These are phyloP conservation scores for Drosophila azteca DNA, from an alignment of 1,140 invertebrate genomes.

Conservation along the genomic window DNA sequence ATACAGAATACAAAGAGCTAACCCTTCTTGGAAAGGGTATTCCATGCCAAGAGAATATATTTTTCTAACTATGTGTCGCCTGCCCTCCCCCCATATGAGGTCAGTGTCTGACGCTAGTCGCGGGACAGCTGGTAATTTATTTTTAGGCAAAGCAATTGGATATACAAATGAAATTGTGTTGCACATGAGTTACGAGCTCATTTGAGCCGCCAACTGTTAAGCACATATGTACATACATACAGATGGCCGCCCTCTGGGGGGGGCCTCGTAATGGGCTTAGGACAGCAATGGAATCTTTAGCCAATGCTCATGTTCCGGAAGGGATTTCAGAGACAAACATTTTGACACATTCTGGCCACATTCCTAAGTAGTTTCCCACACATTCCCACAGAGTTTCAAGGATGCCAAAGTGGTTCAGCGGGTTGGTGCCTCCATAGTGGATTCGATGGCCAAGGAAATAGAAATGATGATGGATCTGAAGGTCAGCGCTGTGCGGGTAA, in stretches of 20 bases:
- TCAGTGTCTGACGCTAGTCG: conserved; percentile 42
- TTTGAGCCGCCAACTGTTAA: conserved; percentile 35
- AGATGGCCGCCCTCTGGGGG: not conserved
- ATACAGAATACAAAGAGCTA: too few relatives aligned
- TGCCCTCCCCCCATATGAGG: conserved; percentile 43
- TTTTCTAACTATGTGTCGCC: conserved; percentile 5
- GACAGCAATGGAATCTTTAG: not conserved
- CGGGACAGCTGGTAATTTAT: conserved; percentile 55
- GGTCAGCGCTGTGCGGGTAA: conserved; percentile 91
- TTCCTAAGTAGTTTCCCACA: too few relatives aligned
- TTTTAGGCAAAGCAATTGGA: conserved; percentile 62
- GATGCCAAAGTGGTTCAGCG: conserved; percentile 88
- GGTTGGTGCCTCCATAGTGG: conserved; percentile 89
- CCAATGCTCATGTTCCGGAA: too few relatives aligned
- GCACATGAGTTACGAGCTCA: conserved; percentile 11
- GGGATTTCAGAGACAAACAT: too few relatives aligned
- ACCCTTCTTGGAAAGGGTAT: conserved; percentile 1
- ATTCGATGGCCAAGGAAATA: conserved; percentile 91
- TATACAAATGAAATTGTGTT: conserved; percentile 51
- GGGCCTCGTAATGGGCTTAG: conserved; percentile 2
- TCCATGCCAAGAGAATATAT: too few relatives aligned
- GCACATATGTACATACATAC: conserved; percentile 19
- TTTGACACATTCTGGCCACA: too few relatives aligned
- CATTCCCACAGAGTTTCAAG: conserved; percentile 88
- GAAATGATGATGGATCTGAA: conserved; percentile 93